Evolutionary conservation across 2,113 vertebrate genomes (phyloP).

Genomic region (Leptodactylus fuscus): DNA sequence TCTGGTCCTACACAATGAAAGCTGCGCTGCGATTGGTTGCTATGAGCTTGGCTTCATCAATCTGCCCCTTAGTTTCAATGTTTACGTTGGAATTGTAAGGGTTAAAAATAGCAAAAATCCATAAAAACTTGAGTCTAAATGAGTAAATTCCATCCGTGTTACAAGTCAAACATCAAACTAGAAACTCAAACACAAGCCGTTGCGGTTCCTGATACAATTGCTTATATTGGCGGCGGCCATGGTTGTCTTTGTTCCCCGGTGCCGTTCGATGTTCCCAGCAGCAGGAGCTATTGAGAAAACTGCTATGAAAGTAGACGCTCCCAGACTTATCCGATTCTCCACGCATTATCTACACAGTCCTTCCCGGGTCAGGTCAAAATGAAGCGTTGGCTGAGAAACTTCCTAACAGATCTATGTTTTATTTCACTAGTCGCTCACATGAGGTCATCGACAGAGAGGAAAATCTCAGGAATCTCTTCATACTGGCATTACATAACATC

Average conservation of each 20-base stretch:
- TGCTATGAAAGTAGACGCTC: not conserved
- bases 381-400: conserved; percentile 23
- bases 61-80: no score
- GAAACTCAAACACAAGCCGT: not conserved
- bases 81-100: not conserved
- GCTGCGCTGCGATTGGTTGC: no score
- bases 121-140: not conserved
- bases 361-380: conserved; percentile 42
- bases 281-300: conserved; percentile 4
- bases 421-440: conserved; percentile 5
- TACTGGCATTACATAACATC: not conserved
- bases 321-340: not conserved
- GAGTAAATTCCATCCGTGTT: no score
- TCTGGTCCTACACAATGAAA: no score
- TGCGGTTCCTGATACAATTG: conserved; percentile 11
- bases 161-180: conserved; percentile 18
- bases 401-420: conserved; percentile 14
- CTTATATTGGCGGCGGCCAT: conserved; percentile 17
- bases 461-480: not conserved
- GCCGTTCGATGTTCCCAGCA: not conserved
- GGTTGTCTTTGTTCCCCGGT: conserved; percentile 2
- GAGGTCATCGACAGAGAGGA: not conserved
- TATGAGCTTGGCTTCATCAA: no score
- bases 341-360: not conserved
- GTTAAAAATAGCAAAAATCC: not conserved